Evolutionary conservation across 2,888 invertebrate species (phyloP).

Genomic region (Ormyrus pomaceus): DNA sequence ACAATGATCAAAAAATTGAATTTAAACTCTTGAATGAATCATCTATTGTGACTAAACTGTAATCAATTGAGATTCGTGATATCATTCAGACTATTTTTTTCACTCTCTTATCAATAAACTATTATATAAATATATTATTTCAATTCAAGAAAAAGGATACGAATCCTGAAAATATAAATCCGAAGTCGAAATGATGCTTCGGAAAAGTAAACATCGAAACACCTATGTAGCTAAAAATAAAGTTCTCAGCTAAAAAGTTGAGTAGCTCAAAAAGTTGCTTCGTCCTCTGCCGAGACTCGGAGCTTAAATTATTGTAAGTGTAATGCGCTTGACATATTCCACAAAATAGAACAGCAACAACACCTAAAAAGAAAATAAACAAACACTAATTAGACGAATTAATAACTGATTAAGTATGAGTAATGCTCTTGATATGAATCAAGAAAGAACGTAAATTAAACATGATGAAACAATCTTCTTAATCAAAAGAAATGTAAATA

Average conservation of each 20-base stretch:
- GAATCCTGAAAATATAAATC: slow-evolving; percentile 94
- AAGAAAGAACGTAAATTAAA: neutral
- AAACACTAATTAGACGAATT: neutral
- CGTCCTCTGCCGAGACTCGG: slow-evolving; percentile 76
- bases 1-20: no score
- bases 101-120: no score
- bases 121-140: no score
- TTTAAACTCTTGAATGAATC: no score
- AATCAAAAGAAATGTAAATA: no score
- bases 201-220: slow-evolving; percentile 99
- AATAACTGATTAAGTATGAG: no score
- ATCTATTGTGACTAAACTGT: no score
- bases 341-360: slow-evolving; percentile 98
- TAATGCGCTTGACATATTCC: slow-evolving; percentile 99
- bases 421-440: no score
- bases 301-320: slow-evolving; percentile 86
- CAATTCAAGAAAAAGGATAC: slow-evolving; percentile 84
- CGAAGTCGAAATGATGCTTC: slow-evolving; percentile 94
- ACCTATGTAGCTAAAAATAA: slow-evolving; percentile 98
- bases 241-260: slow-evolving; percentile 98
- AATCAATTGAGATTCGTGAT: no score
- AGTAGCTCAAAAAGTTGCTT: slow-evolving; percentile 79
- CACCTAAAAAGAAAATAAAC: slow-evolving; percentile 78
- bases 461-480: neutral
- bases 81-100: no score